A percentile compares a stretch with the other conserved stretches of the same genome.
These are phyloP conservation scores for Nineta flava DNA, from an alignment of 2,888 invertebrate genomes.

Conservation along the genomic window DNA sequence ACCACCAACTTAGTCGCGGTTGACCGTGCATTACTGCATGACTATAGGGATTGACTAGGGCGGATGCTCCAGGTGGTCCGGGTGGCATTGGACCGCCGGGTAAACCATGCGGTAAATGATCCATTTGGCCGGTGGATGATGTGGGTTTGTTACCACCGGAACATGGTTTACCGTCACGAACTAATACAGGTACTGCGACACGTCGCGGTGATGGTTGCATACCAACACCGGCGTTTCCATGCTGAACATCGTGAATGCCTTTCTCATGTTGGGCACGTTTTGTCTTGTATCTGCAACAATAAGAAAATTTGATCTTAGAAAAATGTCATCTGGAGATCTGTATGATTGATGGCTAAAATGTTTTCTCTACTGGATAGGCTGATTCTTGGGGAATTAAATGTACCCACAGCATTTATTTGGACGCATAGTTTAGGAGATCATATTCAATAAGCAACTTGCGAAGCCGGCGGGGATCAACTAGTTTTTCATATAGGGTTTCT, in stretches of 20 bases:
- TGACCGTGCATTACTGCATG: slow-evolving; percentile 30
- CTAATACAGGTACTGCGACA: slow-evolving; percentile 87
- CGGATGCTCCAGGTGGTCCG: slow-evolving; percentile 3
- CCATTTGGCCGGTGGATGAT: slow-evolving; percentile 19
- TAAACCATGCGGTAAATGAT: slow-evolving; percentile 6
- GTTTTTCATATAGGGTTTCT: no score
- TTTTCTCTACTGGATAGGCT: no score
- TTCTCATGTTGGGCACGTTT: slow-evolving; percentile 95
- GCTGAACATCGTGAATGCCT: slow-evolving; percentile 46
- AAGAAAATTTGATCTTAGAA: not conserved
- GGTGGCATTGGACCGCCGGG: slow-evolving; percentile 3
- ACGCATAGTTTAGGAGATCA: no score
- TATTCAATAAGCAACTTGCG: no score
- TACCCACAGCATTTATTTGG: no score
- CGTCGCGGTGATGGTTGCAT: slow-evolving; percentile 69
- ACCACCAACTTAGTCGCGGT: slow-evolving; percentile 28
- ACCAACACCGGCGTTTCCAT: slow-evolving; percentile 28
- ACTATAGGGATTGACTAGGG: slow-evolving; percentile 1
- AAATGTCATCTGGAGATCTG: not conserved
- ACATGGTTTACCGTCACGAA: slow-evolving; percentile 89
- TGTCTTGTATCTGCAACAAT: slow-evolving; percentile 64
- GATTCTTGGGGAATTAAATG: no score
- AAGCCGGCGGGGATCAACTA: no score
- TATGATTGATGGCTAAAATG: not conserved
- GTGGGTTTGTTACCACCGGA: slow-evolving; percentile 37